Evolutionary conservation across 2,888 invertebrate species (phyloP), one percentile per base, ranked within the genome.

Genomic region (Lymantria dispar): DNA sequence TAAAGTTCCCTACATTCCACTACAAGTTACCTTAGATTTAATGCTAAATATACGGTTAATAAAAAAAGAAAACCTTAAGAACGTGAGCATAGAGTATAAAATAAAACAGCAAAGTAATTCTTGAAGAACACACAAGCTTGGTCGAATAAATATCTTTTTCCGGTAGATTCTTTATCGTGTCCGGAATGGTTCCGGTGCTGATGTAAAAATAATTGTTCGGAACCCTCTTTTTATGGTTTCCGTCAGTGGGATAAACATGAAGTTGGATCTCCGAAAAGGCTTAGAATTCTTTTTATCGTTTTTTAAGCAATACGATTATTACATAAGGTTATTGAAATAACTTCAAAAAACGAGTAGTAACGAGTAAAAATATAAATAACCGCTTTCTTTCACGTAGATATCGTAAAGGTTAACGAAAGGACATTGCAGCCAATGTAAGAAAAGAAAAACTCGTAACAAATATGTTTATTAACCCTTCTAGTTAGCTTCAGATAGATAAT

Each of bases 171-270:
- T 80, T 81, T 79, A 78, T 80, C 80, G 74, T 71, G 69, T 76
- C 74, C 75, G 72, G 70, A 74, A 70, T 64, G 72, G 75, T 76
- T 77, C 74, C 74, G 76, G 70, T 67, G 68, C 73, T 80, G 82
- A 82, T 83, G 82, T 79, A 80, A 80, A 78, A 82, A 80, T 82
- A 80, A 81, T 83, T 80, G 76, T 74, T 70, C 65, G 47, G 68
- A 61, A 70, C 70, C 73, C 69, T 70, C 68, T 71, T 76, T 78
- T 77, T 74, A 74, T 70, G 65, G 69, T 53, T 63, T 62, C 58
- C 58, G 57, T 65, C 55, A 62, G 63, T 59, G 57, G 63, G 68
- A 76, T 76, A 70, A 70, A 72, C 65, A 64, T 59, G 57, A 62
- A 51, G 58, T 55, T 60, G 60, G 60, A 57, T 60, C 40, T 41